Base-by-base conservation (phyloP, 2,888 invertebrate species). In the Callinectes sapidus region DNA sequence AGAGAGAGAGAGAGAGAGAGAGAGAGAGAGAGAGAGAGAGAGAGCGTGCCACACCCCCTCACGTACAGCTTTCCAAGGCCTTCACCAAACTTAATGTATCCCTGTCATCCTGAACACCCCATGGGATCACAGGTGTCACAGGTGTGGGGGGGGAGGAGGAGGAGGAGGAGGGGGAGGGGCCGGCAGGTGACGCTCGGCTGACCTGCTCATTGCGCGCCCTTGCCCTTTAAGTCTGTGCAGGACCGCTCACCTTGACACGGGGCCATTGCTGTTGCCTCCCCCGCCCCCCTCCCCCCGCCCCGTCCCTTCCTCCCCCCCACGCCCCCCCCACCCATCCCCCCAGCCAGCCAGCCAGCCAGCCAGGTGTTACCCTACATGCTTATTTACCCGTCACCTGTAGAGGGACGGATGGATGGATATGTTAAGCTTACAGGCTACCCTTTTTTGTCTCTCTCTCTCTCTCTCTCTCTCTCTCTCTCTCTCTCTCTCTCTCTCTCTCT, bases 11-110 rank as follows among this genome's bases (percentile, higher is more conserved):
- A 23, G 23, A 61, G 61, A 61, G 61, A 23, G 23, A 61, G 61
- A 61, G 61, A 61, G 61, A 61, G 61, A 61, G 61, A 61, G 61
- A 61, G 61, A 61, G 61, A 61, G 61, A 61, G 61, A 61, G 61
- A 61, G 61, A 61, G 61, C 23, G 61, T 61, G 61, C 61, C 18
- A 18, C 61, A 16, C 61, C 61, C 1, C 61, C 61, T 23, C 61
- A 16, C 61, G 61, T 23, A 61, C 61, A 61, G 61, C 18, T 61
- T 61, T 61, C 61, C 13, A 61, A 10, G 61, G 61, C 61, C 48
- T 48, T 48, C 48, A 48, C 48, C 48, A 48, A 48, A 48, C 48
- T 48, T 61, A 5, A 61, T 61, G 61, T 23, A 61, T 61, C 10
- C 16, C 61, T 10, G 16, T 18, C 13, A 61, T 61, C 48, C 48